Conservation (phyloP, 2,113 vertebrate genomes). For the Poecilia latipinna region DNA sequence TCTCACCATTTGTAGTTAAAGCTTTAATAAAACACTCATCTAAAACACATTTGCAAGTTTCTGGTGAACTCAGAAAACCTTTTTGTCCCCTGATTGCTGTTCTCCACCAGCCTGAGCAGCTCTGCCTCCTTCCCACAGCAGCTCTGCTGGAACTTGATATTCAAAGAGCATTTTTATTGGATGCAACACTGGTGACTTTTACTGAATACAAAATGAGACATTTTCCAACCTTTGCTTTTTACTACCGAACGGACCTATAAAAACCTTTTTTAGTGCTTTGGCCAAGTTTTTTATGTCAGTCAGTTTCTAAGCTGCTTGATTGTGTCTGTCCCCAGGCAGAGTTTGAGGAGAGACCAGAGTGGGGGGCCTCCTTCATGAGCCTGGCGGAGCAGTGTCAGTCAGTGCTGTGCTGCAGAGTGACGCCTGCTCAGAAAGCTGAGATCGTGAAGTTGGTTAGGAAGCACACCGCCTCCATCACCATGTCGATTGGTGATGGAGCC, state of each 20-base stretch:
- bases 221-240: neutral
- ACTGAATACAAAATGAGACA: neutral
- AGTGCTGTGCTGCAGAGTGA: constrained; percentile 93
- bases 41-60: neutral
- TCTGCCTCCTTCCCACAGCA: neutral
- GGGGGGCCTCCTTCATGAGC: constrained; percentile 81
- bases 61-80: neutral
- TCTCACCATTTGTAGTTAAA: too few species aligned
- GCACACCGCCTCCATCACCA: constrained; percentile 81
- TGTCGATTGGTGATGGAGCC: constrained; percentile 93
- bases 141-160: neutral
- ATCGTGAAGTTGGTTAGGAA: constrained; percentile 87
- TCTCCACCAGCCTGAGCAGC: neutral
- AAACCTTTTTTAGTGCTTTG: neutral
- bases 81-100: neutral
- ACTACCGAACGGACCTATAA: neutral
- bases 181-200: neutral
- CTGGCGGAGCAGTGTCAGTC: constrained; percentile 87
- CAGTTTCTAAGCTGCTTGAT: constrained; percentile 2
- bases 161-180: neutral
- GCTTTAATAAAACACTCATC: neutral
- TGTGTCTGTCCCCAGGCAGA: constrained; percentile 60
- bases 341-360: constrained; percentile 57
- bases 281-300: neutral
- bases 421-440: constrained; percentile 91